Evolutionary conservation across 2,113 vertebrate genomes (phyloP).

Genomic region (Apodemus sylvaticus): DNA sequence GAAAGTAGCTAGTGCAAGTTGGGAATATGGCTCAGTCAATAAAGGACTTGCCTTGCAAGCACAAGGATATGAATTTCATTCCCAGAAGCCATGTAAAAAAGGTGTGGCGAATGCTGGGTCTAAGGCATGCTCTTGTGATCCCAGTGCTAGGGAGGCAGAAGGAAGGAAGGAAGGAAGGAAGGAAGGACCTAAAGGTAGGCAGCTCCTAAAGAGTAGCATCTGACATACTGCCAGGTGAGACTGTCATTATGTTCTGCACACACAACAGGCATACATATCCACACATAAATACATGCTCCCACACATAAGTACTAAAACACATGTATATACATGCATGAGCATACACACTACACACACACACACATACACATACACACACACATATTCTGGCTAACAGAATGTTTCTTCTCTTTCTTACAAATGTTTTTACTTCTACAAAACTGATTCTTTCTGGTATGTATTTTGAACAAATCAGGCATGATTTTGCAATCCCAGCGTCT

Average conservation of each 20-base stretch:
- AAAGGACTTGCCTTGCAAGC: background rate
- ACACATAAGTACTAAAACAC: background rate
- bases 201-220: background rate
- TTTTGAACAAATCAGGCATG: background rate
- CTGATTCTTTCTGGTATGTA: background rate
- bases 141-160: too few relatives aligned
- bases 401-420: background rate
- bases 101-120: too few relatives aligned
- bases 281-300: background rate
- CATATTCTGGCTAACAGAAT: background rate
- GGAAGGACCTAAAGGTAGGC: background rate
- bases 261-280: background rate
- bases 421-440: background rate
- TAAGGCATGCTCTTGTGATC: background rate
- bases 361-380: background rate
- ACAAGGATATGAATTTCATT: background rate
- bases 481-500: background rate
- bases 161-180: too few relatives aligned
- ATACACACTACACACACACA: background rate
- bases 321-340: background rate
- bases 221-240: background rate
- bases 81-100: background rate
- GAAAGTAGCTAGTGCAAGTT: background rate
- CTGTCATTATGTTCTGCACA: background rate
- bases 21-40: background rate